These are phyloP conservation scores for Drosophila picticornis DNA, from an alignment of 2,888 invertebrate species.

Conservation along the genomic window DNA sequence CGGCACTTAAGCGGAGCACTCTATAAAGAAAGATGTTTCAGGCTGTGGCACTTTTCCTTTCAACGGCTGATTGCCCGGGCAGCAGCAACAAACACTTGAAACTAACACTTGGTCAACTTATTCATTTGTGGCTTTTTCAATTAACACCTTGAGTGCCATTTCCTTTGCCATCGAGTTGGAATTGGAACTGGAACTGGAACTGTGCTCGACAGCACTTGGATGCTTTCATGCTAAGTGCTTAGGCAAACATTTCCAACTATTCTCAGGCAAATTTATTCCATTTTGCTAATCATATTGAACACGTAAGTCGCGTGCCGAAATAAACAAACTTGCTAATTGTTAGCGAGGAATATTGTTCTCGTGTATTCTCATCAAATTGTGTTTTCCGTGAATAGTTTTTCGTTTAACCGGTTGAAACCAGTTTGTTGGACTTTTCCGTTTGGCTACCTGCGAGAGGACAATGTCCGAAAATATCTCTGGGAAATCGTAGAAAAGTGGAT, in stretches of 20 bases:
- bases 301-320: slow-evolving; percentile 45
- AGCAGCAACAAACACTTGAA: slow-evolving; percentile 14
- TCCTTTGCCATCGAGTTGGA: slow-evolving; percentile 24
- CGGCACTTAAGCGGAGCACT: slow-evolving; percentile 50
- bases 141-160: slow-evolving; percentile 34
- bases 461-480: neutral
- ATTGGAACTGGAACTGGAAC: slow-evolving; percentile 28
- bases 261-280: slow-evolving; percentile 21
- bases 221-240: slow-evolving; percentile 42
- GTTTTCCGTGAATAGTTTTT: neutral
- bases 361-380: neutral
- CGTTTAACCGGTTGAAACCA: slow-evolving; percentile 23
- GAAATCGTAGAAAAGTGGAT: slow-evolving; percentile 5
- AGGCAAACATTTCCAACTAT: slow-evolving; percentile 33
- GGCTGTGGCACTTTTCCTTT: slow-evolving; percentile 54
- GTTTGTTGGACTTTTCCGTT: slow-evolving; percentile 20
- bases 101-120: neutral
- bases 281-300: slow-evolving; percentile 34
- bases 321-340: slow-evolving; percentile 32
- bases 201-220: neutral
- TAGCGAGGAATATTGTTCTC: neutral
- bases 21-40: slow-evolving; percentile 36
- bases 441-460: slow-evolving; percentile 28
- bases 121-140: neutral
- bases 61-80: slow-evolving; percentile 19